A percentile compares a stretch with the other conserved stretches of the same genome.
These are phyloP conservation scores for Polyergus mexicanus DNA, from an alignment of 1,140 invertebrate genomes.

Conservation along the genomic window DNA sequence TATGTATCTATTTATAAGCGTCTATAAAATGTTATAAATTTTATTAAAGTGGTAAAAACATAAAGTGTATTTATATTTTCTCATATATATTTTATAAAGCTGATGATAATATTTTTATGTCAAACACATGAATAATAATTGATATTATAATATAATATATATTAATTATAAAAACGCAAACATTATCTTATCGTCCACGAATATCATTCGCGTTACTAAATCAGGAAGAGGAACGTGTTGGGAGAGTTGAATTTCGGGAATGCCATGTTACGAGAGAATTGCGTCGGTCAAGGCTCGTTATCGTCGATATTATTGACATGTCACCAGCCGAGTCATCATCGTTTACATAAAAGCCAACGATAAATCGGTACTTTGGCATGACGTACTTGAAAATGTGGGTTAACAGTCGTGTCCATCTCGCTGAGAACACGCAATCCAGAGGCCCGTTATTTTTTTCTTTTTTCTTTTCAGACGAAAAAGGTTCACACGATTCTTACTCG, in stretches of 20 bases:
- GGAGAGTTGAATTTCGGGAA: constrained; percentile 28
- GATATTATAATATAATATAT: neutral
- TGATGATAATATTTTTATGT: too few species aligned
- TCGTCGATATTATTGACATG: constrained; percentile 45
- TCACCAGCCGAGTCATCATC: constrained; percentile 2
- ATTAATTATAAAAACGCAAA: constrained; percentile 13
- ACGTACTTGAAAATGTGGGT: constrained; percentile 72
- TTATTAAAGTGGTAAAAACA: neutral
- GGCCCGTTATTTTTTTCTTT: constrained; percentile 4
- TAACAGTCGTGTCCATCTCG: constrained; percentile 67
- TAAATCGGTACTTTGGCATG: constrained; percentile 65
- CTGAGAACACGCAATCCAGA: constrained; percentile 29
- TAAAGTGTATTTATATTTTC: neutral
- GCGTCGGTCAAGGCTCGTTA: constrained; percentile 28
- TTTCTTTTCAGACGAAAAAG: constrained; percentile 53
- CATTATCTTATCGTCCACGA: neutral
- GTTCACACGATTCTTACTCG: constrained; percentile 53
- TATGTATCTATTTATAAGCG: neutral
- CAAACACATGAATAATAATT: too few species aligned
- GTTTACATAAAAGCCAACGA: constrained; percentile 53
- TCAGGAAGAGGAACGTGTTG: constrained; percentile 31
- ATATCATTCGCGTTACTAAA: neutral
- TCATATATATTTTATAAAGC: too few species aligned
- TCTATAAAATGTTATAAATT: neutral
- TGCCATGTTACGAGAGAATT: constrained; percentile 26